Conservation (phyloP, 2,797 vertebrate genomes). For the Peromyscus attwateri region DNA sequence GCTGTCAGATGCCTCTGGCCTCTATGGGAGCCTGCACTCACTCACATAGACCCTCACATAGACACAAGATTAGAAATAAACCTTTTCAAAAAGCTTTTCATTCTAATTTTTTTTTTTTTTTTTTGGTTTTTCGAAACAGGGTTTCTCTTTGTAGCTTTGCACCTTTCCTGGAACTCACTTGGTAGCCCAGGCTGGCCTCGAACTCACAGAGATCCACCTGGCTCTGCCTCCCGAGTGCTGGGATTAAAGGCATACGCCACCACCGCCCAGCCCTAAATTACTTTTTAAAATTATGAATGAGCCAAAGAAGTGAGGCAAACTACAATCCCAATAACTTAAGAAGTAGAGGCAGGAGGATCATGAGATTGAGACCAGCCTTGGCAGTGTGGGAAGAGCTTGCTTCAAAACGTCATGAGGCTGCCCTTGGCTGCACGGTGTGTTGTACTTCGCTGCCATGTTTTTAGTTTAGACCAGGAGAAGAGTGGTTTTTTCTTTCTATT, state of each 20-base stretch:
- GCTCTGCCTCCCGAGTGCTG: no score
- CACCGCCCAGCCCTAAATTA: no score
- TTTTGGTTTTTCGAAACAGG: no score
- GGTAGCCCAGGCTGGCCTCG: no score
- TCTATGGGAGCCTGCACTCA: background rate
- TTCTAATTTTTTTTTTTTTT: slow-evolving; percentile 12
- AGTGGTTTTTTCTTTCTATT: background rate
- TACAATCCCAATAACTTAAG: background rate
- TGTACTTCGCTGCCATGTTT: background rate
- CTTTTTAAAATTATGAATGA: background rate
- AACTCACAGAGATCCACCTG: no score
- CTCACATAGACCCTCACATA: background rate
- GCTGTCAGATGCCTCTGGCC: background rate
- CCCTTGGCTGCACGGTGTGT: background rate
- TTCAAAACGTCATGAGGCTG: background rate
- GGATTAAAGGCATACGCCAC: no score
- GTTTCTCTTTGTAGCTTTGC: no score
- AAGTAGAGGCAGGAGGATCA: background rate
- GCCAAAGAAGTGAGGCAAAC: background rate
- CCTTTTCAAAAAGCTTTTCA: background rate
- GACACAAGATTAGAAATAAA: background rate
- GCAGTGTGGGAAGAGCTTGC: background rate
- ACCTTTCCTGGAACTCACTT: no score
- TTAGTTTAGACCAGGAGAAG: slow-evolving; percentile 8
- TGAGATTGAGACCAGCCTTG: background rate